Conservation (phyloP, 2,888 invertebrate genomes). For the Mythimna albipuncta region DNA sequence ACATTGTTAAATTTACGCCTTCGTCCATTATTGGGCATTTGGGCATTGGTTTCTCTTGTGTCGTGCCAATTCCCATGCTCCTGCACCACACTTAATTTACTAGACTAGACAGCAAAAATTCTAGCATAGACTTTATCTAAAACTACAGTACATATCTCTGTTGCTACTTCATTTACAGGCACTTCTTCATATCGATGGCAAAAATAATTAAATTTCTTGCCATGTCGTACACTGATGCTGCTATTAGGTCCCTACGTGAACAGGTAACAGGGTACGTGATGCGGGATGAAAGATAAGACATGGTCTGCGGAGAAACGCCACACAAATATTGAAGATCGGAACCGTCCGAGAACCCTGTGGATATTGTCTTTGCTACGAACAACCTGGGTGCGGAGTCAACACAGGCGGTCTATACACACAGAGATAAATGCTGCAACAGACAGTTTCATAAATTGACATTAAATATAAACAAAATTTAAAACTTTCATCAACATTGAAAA, state of each 20-base stretch:
- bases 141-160: neutral
- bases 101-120: neutral
- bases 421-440: neutral
- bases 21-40: neutral
- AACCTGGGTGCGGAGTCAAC: neutral
- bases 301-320: too few relatives aligned
- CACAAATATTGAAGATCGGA: too few relatives aligned
- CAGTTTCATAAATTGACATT: neutral
- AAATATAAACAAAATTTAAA: neutral
- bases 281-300: too few relatives aligned
- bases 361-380: too few relatives aligned
- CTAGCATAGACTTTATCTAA: neutral
- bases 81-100: neutral
- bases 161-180: neutral
- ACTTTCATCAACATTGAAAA: neutral
- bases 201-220: too few relatives aligned
- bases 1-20: too few relatives aligned
- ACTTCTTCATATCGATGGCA: too few relatives aligned
- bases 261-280: too few relatives aligned
- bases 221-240: too few relatives aligned
- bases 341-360: too few relatives aligned
- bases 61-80: neutral
- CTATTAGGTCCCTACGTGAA: too few relatives aligned
- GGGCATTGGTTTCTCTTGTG: neutral
- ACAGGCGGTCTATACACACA: neutral